These are phyloP conservation scores for Lamproptera curius DNA, from an alignment of 2,888 invertebrate species.

Conservation along the genomic window DNA sequence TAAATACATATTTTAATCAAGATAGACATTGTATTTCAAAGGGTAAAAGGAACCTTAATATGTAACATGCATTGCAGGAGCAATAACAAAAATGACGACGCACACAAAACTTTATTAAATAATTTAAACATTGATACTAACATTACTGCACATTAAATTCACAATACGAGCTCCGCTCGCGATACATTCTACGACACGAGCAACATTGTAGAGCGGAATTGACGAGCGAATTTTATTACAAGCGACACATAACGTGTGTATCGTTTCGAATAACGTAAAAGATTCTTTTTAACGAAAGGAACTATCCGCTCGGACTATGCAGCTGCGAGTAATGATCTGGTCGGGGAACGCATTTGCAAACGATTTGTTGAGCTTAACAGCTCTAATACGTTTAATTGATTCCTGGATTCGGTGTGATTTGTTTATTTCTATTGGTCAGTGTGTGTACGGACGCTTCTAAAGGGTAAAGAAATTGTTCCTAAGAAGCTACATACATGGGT, in stretches of 20 bases:
- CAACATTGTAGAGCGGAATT: background rate
- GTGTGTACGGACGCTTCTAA: background rate
- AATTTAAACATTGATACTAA: no score
- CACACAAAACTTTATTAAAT: no score
- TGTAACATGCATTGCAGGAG: no score
- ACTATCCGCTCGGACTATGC: slow-evolving; percentile 5
- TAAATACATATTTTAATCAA: no score
- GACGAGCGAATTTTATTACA: slow-evolving; percentile 2
- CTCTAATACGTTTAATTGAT: slow-evolving; percentile 22
- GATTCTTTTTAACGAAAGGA: slow-evolving; percentile 13
- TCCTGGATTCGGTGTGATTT: slow-evolving; percentile 17
- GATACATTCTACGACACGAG: background rate
- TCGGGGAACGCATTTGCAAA: slow-evolving; percentile 17
- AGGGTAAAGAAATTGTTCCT: no score
- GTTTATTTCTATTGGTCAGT: slow-evolving; percentile 7
- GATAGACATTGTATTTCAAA: no score
- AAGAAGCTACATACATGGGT: no score
- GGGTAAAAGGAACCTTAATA: no score
- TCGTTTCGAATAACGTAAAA: slow-evolving; percentile 3
- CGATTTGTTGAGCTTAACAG: slow-evolving; percentile 19
- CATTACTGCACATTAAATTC: no score
- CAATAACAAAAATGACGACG: no score
- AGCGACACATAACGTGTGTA: background rate
- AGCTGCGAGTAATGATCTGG: slow-evolving; percentile 21
- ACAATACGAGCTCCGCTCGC: background rate